Evolutionary conservation across 2,888 invertebrate species (phyloP).

Genomic region (Temnothorax ravouxi): DNA sequence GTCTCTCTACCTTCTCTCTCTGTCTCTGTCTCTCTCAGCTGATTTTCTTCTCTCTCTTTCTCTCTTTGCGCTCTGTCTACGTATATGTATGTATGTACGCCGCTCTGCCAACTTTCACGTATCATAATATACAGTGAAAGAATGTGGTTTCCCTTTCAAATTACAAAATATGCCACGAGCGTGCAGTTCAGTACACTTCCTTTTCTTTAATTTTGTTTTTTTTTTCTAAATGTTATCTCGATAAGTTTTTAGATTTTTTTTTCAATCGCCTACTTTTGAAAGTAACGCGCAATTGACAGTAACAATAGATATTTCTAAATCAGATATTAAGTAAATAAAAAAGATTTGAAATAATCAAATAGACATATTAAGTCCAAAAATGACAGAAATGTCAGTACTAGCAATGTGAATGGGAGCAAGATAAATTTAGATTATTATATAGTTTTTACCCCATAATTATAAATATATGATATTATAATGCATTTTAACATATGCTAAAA

Average conservation of each 20-base stretch:
- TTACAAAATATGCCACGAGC: conserved; percentile 83
- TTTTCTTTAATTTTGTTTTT: conserved; percentile 64
- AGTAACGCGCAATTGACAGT: not conserved
- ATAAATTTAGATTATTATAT: too few relatives aligned
- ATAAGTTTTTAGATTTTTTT: not conserved
- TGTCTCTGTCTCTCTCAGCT: conserved; percentile 38
- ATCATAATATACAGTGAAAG: conserved; percentile 85
- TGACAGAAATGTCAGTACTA: too few relatives aligned
- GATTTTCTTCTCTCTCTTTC: conserved; percentile 56
- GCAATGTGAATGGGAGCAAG: too few relatives aligned
- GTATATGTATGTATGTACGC: conserved; percentile 63
- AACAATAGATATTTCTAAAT: not conserved
- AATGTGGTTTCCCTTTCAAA: conserved; percentile 86
- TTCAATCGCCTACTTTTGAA: not conserved
- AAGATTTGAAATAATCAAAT: not conserved
- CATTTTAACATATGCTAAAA: too few relatives aligned
- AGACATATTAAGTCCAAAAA: not conserved
- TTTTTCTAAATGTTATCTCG: not conserved
- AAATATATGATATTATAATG: too few relatives aligned
- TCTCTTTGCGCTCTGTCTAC: conserved; percentile 61
- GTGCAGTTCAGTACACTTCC: conserved; percentile 75
- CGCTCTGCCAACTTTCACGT: conserved; percentile 85
- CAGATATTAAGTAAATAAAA: not conserved
- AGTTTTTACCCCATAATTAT: too few relatives aligned
- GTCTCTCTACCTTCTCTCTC: conserved; percentile 38